Evolutionary conservation across 2,888 invertebrate genomes (phyloP), one percentile per base, ranked within the genome.

Genomic region (Spodoptera littoralis): DNA sequence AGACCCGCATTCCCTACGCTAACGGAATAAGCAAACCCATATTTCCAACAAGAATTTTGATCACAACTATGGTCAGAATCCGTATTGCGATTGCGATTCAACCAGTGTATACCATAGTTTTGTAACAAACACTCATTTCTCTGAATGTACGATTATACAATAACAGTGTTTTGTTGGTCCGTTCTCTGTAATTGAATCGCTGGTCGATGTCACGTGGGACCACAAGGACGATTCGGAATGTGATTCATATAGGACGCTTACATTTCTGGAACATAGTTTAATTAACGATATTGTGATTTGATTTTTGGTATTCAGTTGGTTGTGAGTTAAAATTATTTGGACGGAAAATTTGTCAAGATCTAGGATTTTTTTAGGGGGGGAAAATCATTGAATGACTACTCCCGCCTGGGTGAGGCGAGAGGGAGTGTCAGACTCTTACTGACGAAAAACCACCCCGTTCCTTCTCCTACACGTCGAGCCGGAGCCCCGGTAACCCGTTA

Each of bases 161-260:
- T 64, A 71, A 56, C 55, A 65, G 52, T 64, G 68, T 70, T 65
- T 66, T 60, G 76, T 79, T 74, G 65, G 76, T 74, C 80, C 80
- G 82, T 79, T 76, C 79, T 61, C 80, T 82, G 76, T 87, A 87
- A 88, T 87, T 85, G 84, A 86, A 88, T 84, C 76, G 78, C 69
- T 67, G 68, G 79, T 67, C 60, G 65, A 64, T 72, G 82, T 80
- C 83, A 61, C 81, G 48, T n/a, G 83, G 84, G 85, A 83, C 60
- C 77, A 72, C 73, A 74, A 62, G 73, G 75, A 69, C 70, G 73
- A 70, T 70, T 80, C 66, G 36, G 59, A 59, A 65, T 62, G 65
- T 58, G 63, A 64, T 69, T 62, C 77, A 65, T 62, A 63, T 65
- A 62, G 49, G 59, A 57, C 54, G 13, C 62, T 49, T 51, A 67